Evolutionary conservation across 2,113 vertebrate genomes (phyloP).

Genomic region (Rhinopomastus cyanomelas): DNA sequence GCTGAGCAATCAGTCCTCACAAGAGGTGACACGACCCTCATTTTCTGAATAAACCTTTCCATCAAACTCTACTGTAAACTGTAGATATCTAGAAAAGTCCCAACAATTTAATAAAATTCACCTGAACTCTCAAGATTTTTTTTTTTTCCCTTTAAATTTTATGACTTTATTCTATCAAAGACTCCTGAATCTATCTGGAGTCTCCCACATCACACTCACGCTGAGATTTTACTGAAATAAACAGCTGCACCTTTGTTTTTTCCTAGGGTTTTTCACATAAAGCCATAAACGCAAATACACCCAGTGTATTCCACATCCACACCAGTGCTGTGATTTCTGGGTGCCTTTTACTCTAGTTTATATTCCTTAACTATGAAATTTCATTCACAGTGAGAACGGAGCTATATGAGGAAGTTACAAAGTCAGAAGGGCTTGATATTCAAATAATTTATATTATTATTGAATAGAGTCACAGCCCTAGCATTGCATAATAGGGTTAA

Average conservation of each 20-base stretch:
- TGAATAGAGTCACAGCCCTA: constrained; percentile 71
- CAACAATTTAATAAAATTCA: neutral
- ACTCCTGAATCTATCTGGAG: neutral
- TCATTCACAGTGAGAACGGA: constrained; percentile 38
- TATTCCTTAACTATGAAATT: constrained; percentile 35
- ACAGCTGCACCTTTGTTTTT: neutral
- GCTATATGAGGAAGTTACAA: constrained; percentile 32
- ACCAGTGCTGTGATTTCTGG: constrained; percentile 37
- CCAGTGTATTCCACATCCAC: constrained; percentile 5
- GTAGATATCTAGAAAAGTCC: neutral
- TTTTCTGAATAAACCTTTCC: neutral
- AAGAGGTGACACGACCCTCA: neutral
- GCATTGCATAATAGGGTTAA: constrained; percentile 71
- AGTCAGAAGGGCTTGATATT: constrained; percentile 56
- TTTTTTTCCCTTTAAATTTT: neutral
- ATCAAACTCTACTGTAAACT: neutral
- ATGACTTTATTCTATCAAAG: neutral
- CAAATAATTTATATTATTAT: constrained; percentile 72
- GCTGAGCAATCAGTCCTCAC: neutral
- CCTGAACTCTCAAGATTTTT: neutral
- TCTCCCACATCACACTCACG: neutral
- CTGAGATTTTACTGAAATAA: constrained; percentile 5
- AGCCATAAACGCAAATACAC: constrained; percentile 21
- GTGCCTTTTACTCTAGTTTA: constrained; percentile 38
- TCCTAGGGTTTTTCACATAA: neutral